These are phyloP conservation scores for Gorsachius magnificus DNA, from an alignment of 2,797 vertebrate genomes.

Conservation along the genomic window DNA sequence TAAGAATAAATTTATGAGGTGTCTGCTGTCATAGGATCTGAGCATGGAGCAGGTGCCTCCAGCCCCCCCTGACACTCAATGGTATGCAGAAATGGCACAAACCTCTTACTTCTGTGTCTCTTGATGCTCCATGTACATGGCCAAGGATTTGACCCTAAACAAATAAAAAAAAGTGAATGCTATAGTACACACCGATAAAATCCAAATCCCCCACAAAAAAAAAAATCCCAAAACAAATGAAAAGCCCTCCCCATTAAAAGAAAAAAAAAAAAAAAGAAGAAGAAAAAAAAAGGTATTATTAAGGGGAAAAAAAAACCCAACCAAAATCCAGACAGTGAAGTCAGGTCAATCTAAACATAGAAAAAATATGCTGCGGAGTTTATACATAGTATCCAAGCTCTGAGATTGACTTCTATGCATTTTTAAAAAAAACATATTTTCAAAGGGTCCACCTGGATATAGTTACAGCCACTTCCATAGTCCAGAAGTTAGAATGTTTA, in stretches of 20 bases:
- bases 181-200: neutral
- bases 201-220: fast-evolving
- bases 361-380: neutral
- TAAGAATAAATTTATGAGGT: neutral
- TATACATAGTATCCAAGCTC: neutral
- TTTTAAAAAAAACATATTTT: neutral
- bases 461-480: neutral
- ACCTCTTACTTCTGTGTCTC: conserved; percentile 54
- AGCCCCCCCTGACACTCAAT: neutral
- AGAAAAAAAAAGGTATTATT: neutral
- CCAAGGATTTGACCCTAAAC: conserved; percentile 52
- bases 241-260: neutral
- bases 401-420: neutral
- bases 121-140: conserved; percentile 34
- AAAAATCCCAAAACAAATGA: neutral
- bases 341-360: neutral
- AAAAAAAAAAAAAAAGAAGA: too few species aligned
- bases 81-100: conserved; percentile 44
- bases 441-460: neutral
- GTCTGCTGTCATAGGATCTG: neutral
- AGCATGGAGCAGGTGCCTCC: neutral
- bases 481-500: neutral
- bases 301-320: neutral
- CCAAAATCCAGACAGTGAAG: neutral
- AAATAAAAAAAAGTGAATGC: conserved; percentile 36